Evolutionary conservation across 2,888 invertebrate species (phyloP), one percentile per base, ranked within the genome.

Genomic region (Nebria brevicollis): DNA sequence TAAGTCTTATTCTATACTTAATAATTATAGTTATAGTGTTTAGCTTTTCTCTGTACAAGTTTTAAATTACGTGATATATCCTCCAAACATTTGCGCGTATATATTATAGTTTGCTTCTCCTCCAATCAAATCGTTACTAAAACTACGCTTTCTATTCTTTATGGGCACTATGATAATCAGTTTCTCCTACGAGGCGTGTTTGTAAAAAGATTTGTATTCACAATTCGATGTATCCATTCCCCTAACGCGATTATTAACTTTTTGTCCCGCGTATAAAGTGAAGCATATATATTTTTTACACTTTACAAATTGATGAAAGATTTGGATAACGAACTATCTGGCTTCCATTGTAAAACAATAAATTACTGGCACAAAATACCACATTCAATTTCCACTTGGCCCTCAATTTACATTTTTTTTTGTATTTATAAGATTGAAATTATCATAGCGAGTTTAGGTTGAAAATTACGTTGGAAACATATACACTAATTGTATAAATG

Each of bases 1-100:
- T 85, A 84, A 83, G 84, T 85, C 87, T 87, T 86, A 86, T 87
- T 87, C 87, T 88, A 86, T 86, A 87, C 86, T 86, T 87, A 87
- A 88, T 86, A 76, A 75, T 76, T 66, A 86, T 88, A 88, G 87
- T 86, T 86, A 84, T 87, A 88, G 87, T 66, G 86, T 85, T 87
- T 88, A 87, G 88, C 88, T 86, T 86, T 86, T 87, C 85, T 85
- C 87, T 85, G 82, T 83, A 83, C 82, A 79, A 74, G 80, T 77
- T 82, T 82, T 80, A 75, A 82, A 66, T 80, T 77, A 77, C 77
- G 80, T 77, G 81, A 81, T 83, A 68, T 54, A 77, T 26, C 66
- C 65, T 70, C 68, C 20, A 64, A 80, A 82, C 66, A 77, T 72
- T 76, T 64, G 43, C 77, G 83, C 82, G 83, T 82, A 84, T 83